Percentiles rank a stretch among this genome's conserved stretches.
Evolutionary conservation across 2,797 vertebrate genomes (phyloP).

Genomic region (Channallabes apus): DNA sequence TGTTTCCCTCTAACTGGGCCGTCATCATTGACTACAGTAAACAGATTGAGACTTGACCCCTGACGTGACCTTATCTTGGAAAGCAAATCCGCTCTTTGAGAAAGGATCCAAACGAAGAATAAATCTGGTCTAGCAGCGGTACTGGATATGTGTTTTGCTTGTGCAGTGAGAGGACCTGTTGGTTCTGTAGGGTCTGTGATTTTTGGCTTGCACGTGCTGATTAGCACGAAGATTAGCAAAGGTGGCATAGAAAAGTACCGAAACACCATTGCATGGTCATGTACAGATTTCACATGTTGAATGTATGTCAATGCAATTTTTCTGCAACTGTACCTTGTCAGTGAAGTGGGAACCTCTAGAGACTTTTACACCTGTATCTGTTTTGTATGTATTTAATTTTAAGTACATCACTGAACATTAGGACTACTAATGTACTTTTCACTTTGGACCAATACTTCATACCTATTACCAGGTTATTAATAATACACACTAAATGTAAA

Average conservation of each 20-base stretch:
- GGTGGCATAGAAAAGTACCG: neutral
- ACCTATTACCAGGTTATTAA: neutral
- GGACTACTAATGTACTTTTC: neutral
- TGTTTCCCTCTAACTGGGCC: slow-evolving; percentile 58
- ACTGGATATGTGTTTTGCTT: slow-evolving; percentile 66
- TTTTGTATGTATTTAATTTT: neutral
- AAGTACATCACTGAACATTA: neutral
- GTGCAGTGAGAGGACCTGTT: slow-evolving; percentile 71
- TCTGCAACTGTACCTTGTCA: neutral
- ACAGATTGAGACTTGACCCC: slow-evolving; percentile 63
- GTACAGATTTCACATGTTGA: neutral
- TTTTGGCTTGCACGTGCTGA: neutral
- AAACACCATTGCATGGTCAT: neutral
- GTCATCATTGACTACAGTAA: slow-evolving; percentile 65
- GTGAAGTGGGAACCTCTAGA: neutral
- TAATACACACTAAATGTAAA: neutral
- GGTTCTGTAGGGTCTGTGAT: slow-evolving; percentile 17
- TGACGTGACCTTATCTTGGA: slow-evolving; percentile 64
- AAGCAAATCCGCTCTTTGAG: slow-evolving; percentile 64
- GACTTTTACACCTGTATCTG: neutral
- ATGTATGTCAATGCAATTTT: neutral
- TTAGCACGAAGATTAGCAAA: neutral
- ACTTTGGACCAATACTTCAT: neutral
- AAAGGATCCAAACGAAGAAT: neutral
- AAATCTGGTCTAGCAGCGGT: slow-evolving; percentile 52